These are phyloP conservation scores for Syrista parreyssii DNA, from an alignment of 2,888 invertebrate species.

Conservation along the genomic window DNA sequence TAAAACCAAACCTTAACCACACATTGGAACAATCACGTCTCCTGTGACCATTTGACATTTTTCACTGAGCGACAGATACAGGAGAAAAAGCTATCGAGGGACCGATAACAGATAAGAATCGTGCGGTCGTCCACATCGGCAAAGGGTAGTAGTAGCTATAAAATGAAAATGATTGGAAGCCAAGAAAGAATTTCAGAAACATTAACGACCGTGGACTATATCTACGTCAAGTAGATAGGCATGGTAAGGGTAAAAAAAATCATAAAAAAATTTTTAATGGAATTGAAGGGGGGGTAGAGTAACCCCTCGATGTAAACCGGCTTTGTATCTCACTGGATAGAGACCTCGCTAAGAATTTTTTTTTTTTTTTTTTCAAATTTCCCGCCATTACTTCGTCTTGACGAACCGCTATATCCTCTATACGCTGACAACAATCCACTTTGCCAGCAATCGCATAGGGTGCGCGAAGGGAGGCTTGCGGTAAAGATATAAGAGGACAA, in stretches of 20 bases:
- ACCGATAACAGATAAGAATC: neutral
- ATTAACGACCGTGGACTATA: neutral
- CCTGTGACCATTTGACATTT: neutral
- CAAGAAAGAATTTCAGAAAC: neutral
- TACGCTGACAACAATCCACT: neutral
- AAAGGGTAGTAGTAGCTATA: neutral
- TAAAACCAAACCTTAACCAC: neutral
- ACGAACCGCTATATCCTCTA: neutral
- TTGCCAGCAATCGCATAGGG: neutral
- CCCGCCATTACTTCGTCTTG: neutral
- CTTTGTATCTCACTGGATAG: neutral
- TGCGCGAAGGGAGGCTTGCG: neutral
- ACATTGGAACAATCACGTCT: neutral
- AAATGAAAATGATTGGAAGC: neutral
- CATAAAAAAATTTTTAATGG: too few relatives aligned
- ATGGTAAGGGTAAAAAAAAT: neutral
- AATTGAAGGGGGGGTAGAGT: too few relatives aligned
- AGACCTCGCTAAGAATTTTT: conserved; percentile 1
- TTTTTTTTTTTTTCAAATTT: neutral
- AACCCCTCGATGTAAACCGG: too few relatives aligned
- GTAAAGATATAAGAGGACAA: neutral
- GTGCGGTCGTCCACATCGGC: neutral
- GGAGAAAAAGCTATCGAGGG: neutral
- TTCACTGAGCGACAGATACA: neutral
- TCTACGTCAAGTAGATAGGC: neutral